Conservation (phyloP, 2,797 vertebrate genomes). For the Sorex maritimensis region DNA sequence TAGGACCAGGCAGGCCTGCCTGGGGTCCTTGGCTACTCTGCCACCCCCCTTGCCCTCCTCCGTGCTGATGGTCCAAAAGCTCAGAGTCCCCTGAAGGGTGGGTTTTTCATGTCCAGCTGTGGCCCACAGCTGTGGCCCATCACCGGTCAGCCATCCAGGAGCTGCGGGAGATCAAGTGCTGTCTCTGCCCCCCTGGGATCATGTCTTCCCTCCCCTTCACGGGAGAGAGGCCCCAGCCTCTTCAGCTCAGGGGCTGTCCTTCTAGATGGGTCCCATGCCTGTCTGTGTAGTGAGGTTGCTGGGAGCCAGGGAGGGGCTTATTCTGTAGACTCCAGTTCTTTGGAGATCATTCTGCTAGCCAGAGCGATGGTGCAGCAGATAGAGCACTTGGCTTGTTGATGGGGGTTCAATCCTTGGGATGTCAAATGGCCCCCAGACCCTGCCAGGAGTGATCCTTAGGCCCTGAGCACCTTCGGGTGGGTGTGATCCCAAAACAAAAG, state of each 20-base stretch:
- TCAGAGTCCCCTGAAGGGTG: not conserved
- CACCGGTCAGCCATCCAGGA: rapidly evolving
- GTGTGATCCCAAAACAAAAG: no score
- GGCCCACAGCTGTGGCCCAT: not conserved
- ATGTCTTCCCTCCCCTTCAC: rapidly evolving
- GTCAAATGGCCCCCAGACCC: not conserved
- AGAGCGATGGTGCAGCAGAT: no score
- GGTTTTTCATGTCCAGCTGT: rapidly evolving
- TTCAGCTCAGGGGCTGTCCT: not conserved
- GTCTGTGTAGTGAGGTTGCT: not conserved
- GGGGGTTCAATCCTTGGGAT: no score
- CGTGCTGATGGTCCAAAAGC: no score
- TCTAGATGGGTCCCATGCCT: not conserved
- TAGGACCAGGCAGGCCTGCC: not conserved
- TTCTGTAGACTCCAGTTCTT: no score
- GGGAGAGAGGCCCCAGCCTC: not conserved
- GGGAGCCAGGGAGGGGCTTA: no score
- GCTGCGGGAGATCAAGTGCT: rapidly evolving
- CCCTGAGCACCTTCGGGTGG: no score
- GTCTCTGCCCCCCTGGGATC: not conserved
- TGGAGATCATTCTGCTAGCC: no score
- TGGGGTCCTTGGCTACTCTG: no score
- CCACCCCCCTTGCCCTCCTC: no score
- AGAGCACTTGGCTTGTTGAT: no score
- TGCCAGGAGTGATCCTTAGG: no score